phyloP scores from a whole-genome alignment of 1,140 invertebrate species.

The Goniozus legneri region DNA sequence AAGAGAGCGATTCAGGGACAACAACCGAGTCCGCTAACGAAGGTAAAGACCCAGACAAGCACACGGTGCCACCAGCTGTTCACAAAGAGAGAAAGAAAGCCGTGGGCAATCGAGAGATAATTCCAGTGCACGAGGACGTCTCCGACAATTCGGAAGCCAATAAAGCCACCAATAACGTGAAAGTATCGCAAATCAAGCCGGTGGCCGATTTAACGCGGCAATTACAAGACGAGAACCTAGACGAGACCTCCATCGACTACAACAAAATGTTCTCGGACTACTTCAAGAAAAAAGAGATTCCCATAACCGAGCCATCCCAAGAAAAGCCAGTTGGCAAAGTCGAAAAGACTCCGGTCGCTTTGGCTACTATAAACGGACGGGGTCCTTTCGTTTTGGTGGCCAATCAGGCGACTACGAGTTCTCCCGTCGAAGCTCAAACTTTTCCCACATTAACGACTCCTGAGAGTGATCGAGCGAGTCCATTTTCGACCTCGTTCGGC shows the following conservation, averaged over 20 bases:
- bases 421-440: not conserved
- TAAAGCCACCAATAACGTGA: not conserved
- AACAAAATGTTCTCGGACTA: slow-evolving; percentile 1
- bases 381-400: slow-evolving; percentile 13
- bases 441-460: too few species aligned
- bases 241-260: slow-evolving; percentile 10
- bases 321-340: not conserved
- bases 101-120: not conserved
- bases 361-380: slow-evolving; percentile 9
- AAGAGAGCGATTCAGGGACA: not conserved
- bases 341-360: slow-evolving; percentile 6
- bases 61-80: not conserved
- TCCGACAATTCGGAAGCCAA: slow-evolving; percentile 3
- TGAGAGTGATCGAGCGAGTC: too few species aligned
- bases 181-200: too few species aligned
- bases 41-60: not conserved
- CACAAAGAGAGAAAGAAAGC: not conserved
- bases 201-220: not conserved
- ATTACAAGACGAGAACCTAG: not conserved
- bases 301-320: not conserved
- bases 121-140: slow-evolving; percentile 11
- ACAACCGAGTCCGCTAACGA: not conserved
- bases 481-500: too few species aligned
- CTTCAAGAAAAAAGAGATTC: not conserved
- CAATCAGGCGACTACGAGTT: slow-evolving; percentile 3